Percentiles rank a stretch among this genome's conserved stretches.
These are phyloP conservation scores for Timema cristinae DNA, from an alignment of 2,888 invertebrate genomes.

Conservation along the genomic window DNA sequence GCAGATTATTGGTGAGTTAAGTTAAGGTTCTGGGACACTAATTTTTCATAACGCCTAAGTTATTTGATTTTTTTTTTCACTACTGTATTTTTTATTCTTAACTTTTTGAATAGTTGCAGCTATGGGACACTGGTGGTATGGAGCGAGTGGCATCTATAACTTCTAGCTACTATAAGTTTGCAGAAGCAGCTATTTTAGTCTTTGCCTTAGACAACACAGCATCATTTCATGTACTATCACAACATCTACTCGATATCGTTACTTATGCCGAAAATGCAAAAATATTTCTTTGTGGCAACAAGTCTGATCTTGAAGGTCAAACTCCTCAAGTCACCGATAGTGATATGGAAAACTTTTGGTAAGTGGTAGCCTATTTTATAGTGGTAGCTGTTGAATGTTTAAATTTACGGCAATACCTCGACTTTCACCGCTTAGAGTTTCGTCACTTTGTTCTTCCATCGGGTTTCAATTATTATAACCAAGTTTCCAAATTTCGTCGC, in stretches of 20 bases:
- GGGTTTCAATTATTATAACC: too few species aligned
- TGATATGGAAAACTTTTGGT: constrained; percentile 87
- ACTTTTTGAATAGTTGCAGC: constrained; percentile 62
- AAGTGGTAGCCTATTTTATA: constrained; percentile 35
- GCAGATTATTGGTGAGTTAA: too few species aligned
- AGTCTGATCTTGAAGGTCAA: constrained; percentile 70
- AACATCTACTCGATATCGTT: constrained; percentile 89
- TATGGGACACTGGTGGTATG: constrained; percentile 98
- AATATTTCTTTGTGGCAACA: constrained; percentile 92
- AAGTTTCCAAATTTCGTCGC: too few species aligned
- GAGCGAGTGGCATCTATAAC: constrained; percentile 93
- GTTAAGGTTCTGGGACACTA: too few species aligned
- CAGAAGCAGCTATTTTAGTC: constrained; percentile 89
- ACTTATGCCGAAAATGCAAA: constrained; percentile 93
- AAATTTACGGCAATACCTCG: too few species aligned
- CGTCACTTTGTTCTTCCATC: too few species aligned
- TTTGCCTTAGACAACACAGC: constrained; percentile 88
- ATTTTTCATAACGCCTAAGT: too few species aligned
- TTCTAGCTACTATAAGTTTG: constrained; percentile 92
- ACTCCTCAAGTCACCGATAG: constrained; percentile 77
- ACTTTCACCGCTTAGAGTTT: too few species aligned
- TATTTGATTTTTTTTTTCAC: constrained; percentile 14
- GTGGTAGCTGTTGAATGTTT: too few species aligned
- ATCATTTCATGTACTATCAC: constrained; percentile 87
- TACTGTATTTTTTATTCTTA: not conserved